Conservation (phyloP, 1,140 invertebrate genomes). For the Himalopsyche phryganea region DNA sequence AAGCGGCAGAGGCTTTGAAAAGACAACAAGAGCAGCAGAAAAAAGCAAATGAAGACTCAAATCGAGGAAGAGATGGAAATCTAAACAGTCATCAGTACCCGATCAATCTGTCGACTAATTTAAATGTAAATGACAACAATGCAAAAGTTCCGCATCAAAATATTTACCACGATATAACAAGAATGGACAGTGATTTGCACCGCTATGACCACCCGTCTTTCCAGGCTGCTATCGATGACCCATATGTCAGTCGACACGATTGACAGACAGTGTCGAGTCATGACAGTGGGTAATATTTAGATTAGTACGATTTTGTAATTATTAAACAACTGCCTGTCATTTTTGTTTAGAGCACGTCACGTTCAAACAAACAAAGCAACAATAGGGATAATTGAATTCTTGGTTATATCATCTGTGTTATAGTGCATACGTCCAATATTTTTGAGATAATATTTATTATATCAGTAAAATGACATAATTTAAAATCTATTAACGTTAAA, state of each 20-base stretch:
- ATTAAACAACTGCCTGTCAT: constrained; percentile 4
- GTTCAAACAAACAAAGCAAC: constrained; percentile 10
- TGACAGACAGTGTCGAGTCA: constrained; percentile 14
- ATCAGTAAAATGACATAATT: too few species aligned
- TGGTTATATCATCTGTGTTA: too few species aligned
- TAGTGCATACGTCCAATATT: too few species aligned
- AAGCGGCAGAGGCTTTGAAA: constrained; percentile 44
- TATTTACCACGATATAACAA: constrained; percentile 40
- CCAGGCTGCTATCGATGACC: constrained; percentile 45
- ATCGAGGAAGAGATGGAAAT: constrained; percentile 40
- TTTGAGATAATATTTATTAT: too few species aligned
- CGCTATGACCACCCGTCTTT: constrained; percentile 48
- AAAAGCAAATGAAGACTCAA: constrained; percentile 35
- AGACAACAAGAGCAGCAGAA: constrained; percentile 46
- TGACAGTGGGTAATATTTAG: not conserved
- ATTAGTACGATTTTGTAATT: not conserved
- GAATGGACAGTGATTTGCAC: constrained; percentile 43
- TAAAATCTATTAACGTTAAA: too few species aligned
- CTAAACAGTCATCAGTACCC: constrained; percentile 51
- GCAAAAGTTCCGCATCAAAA: constrained; percentile 43
- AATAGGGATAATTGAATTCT: too few species aligned
- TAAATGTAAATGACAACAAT: constrained; percentile 30
- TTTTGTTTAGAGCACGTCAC: constrained; percentile 17
- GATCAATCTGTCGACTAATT: constrained; percentile 32
- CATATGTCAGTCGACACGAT: constrained; percentile 38